Percentiles rank a stretch among this genome's conserved stretches.
These are phyloP conservation scores for Oncorhynchus clarkii DNA, from an alignment of 2,113 vertebrate species.

Conservation along the genomic window DNA sequence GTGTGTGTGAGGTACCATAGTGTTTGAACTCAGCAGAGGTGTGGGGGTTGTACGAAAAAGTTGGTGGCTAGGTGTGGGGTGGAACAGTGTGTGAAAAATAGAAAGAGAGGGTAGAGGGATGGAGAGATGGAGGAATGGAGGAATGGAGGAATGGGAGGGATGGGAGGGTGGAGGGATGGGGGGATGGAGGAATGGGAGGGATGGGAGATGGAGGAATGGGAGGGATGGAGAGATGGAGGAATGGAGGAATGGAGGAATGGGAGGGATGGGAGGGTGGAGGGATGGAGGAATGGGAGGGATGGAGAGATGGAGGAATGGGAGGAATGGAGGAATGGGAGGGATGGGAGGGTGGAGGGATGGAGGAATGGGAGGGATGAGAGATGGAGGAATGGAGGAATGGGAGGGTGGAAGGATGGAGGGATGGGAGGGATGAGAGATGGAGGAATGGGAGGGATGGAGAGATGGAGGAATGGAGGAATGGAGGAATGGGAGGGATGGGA, in stretches of 20 bases:
- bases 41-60: neutral
- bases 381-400: neutral
- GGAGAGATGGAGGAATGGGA: neutral
- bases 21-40: neutral
- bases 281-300: neutral
- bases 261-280: no score
- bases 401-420: no score
- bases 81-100: neutral
- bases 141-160: no score
- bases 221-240: no score
- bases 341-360: slow-evolving; percentile 6
- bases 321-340: neutral
- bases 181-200: no score
- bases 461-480: no score
- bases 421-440: no score
- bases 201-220: no score
- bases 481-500: no score
- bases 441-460: no score
- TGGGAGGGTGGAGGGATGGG: no score
- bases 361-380: neutral
- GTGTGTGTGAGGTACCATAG: neutral
- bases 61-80: neutral
- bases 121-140: neutral
- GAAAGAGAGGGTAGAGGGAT: neutral
- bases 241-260: no score